Evolutionary conservation across 2,797 vertebrate species (phyloP).

Genomic region (Mallotus villosus): DNA sequence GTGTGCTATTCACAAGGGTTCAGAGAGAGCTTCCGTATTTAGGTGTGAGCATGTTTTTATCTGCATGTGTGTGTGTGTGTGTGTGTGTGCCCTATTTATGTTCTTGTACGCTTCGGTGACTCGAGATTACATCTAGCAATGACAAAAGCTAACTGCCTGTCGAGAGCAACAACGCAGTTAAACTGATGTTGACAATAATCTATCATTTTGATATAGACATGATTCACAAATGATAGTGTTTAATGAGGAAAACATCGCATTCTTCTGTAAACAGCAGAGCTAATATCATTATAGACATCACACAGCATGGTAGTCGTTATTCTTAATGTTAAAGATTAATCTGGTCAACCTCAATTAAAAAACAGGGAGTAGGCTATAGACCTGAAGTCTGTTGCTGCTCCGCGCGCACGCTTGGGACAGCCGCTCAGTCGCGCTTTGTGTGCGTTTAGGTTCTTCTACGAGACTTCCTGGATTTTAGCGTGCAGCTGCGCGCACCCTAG

Average conservation of each 20-base stretch:
- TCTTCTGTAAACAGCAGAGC: background rate
- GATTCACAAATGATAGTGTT: too few species aligned
- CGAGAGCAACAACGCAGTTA: slow-evolving; percentile 21
- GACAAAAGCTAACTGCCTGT: slow-evolving; percentile 31
- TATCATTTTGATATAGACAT: background rate
- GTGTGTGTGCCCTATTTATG: slow-evolving; percentile 11
- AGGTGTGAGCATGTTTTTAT: slow-evolving; percentile 20
- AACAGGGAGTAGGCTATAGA: background rate
- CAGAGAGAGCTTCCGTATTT: slow-evolving; percentile 31
- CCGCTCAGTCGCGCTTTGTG: slow-evolving; percentile 2
- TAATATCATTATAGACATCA: background rate
- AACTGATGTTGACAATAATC: slow-evolving; percentile 13
- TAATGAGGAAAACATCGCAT: too few species aligned
- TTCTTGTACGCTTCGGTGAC: slow-evolving; percentile 13
- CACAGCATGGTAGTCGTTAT: background rate
- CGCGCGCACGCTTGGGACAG: slow-evolving; percentile 18
- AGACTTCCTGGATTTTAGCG: slow-evolving; percentile 14
- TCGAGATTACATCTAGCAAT: slow-evolving; percentile 8
- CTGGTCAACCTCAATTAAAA: background rate
- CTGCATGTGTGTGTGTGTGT: background rate
- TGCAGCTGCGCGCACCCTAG: background rate
- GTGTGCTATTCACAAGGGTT: background rate
- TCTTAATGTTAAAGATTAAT: background rate
- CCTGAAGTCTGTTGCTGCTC: background rate
- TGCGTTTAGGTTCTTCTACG: background rate